A percentile compares a stretch with the other conserved stretches of the same genome.
Evolutionary conservation across 2,797 vertebrate genomes (phyloP).

Genomic region (Steatocranus sp.): DNA sequence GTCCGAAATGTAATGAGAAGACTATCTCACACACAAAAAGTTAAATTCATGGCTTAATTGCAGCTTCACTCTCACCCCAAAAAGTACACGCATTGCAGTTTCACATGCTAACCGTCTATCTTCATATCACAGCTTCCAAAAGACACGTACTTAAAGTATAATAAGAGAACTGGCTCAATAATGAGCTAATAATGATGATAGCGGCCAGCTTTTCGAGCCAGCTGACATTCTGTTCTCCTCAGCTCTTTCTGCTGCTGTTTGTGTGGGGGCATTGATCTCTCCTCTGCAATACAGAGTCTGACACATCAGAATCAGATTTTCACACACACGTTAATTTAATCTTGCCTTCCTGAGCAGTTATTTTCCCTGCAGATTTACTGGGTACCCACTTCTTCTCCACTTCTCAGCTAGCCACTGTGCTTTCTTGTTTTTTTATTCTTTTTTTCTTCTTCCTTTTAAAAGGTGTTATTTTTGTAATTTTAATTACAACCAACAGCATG

Average conservation of each 20-base stretch:
- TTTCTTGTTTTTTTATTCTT: neutral
- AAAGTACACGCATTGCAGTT: neutral
- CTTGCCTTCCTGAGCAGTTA: neutral
- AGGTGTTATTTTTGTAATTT: neutral
- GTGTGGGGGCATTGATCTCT: constrained; percentile 14
- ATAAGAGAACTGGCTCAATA: neutral
- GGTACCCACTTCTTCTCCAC: neutral
- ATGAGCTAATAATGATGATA: neutral
- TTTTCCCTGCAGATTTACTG: neutral
- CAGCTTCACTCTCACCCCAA: neutral
- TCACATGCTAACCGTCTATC: neutral
- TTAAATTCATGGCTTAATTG: neutral
- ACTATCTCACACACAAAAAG: neutral
- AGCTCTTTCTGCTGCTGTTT: neutral
- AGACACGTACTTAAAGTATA: neutral
- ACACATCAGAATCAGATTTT: constrained; percentile 41
- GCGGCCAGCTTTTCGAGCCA: neutral
- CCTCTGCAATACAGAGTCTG: neutral
- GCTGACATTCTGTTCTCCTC: neutral
- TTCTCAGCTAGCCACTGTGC: neutral
- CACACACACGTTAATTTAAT: constrained; percentile 19
- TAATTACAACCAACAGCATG: neutral
- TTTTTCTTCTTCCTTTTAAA: neutral
- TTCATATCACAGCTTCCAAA: neutral
- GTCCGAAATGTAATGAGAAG: neutral